phyloP scores from a whole-genome alignment of 2,113 vertebrate genomes.

The Leptobrachium leishanense region DNA sequence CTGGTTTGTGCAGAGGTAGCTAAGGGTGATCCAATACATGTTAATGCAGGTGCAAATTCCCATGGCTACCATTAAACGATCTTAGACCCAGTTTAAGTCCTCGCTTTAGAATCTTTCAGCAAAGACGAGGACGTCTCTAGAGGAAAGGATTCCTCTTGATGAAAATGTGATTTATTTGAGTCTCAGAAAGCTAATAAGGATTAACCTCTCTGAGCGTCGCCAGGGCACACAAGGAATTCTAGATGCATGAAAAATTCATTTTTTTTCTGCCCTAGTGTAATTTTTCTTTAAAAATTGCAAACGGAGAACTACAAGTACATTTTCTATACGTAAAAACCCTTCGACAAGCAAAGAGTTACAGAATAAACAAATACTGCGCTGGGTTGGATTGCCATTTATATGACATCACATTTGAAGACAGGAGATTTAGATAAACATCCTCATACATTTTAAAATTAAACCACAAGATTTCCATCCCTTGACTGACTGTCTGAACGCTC shows the following conservation, averaged over 20 bases:
- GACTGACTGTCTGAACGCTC: constrained; percentile 16
- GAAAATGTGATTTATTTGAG: too few species aligned
- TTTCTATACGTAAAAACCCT: neutral
- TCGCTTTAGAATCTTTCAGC: too few species aligned
- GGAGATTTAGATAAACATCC: constrained; percentile 35
- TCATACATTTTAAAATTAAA: constrained; percentile 46
- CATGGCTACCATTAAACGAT: too few species aligned
- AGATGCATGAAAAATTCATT: neutral
- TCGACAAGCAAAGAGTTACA: constrained; percentile 4
- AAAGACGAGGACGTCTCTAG: too few species aligned
- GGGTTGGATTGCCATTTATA: constrained; percentile 7
- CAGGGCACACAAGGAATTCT: neutral
- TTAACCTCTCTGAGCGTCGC: neutral
- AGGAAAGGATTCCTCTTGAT: too few species aligned
- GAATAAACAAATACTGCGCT: constrained; percentile 5
- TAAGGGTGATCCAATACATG: too few species aligned
- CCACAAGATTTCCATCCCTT: constrained; percentile 21
- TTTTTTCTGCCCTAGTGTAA: neutral
- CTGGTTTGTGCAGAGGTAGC: too few species aligned
- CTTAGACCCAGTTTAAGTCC: too few species aligned
- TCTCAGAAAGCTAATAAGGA: neutral
- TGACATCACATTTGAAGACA: constrained; percentile 15
- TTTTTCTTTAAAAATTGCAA: neutral
- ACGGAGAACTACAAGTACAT: neutral
- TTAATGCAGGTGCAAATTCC: too few species aligned